A percentile compares a stretch with the other conserved stretches of the same genome.
Conservation (phyloP, 2,888 invertebrate genomes). For the Zele albiditarsus region DNA sequence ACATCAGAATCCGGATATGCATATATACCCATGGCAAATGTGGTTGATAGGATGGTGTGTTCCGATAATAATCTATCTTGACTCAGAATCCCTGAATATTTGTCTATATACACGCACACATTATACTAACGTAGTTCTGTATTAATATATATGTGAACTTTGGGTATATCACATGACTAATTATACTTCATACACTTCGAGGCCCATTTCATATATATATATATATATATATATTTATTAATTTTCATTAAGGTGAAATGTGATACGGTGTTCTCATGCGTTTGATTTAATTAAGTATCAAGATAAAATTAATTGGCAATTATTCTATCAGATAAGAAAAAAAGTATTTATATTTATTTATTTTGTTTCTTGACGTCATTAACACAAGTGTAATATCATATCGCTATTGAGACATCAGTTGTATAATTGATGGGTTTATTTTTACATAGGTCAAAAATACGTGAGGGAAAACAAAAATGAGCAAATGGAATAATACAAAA, state of each 20-base stretch:
- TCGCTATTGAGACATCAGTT: not conserved
- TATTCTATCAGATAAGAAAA: not conserved
- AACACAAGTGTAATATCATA: too few species aligned
- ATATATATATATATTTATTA: not conserved
- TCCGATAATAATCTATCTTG: conserved; percentile 41
- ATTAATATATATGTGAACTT: not conserved
- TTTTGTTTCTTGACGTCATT: not conserved
- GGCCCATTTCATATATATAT: not conserved
- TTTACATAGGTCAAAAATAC: too few species aligned
- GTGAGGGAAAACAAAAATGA: not conserved
- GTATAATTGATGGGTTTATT: not conserved
- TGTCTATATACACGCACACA: conserved; percentile 45
- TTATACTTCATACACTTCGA: not conserved
- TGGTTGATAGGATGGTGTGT: conserved; percentile 20
- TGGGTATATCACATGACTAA: not conserved
- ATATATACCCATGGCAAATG: not conserved
- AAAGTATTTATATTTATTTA: not conserved
- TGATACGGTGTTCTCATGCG: not conserved
- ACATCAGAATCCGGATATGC: conserved; percentile 28
- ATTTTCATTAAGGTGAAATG: not conserved
- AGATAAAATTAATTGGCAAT: conserved; percentile 3
- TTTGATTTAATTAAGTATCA: not conserved
- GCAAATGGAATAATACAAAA: not conserved
- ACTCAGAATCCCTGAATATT: conserved; percentile 44
- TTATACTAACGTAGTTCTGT: not conserved